These are phyloP conservation scores for Coboldia fuscipes DNA, from an alignment of 1,140 invertebrate species.

Conservation along the genomic window DNA sequence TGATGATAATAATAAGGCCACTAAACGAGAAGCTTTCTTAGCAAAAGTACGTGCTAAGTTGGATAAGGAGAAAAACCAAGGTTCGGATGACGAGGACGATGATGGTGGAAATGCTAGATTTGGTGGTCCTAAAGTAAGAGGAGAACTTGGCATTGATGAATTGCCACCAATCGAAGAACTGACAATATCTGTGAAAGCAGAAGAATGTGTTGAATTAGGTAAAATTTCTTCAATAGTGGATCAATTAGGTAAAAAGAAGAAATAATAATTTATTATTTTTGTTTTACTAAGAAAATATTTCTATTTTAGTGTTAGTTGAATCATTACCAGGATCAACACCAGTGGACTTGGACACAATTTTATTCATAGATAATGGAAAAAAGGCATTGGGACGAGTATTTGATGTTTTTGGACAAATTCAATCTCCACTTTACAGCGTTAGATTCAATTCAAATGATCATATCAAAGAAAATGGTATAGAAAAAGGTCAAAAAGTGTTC, in stretches of 20 bases:
- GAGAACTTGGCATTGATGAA: conserved; percentile 31
- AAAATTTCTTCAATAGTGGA: conserved; percentile 47
- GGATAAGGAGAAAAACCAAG: conserved; percentile 10
- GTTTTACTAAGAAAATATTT: conserved; percentile 1
- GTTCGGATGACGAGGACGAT: conserved; percentile 9
- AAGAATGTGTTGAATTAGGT: conserved; percentile 52
- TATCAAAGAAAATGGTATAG: conserved; percentile 38
- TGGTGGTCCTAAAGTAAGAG: conserved; percentile 11
- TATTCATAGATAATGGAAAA: conserved; percentile 55
- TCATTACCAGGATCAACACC: conserved; percentile 42
- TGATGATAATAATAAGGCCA: conserved; percentile 13
- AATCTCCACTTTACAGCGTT: conserved; percentile 57
- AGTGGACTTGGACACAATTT: conserved; percentile 61
- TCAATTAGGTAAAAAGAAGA: conserved; percentile 32
- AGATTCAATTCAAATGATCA: conserved; percentile 60
- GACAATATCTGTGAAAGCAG: conserved; percentile 50
- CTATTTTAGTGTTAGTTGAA: conserved; percentile 44
- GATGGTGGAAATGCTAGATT: conserved; percentile 11
- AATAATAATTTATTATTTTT: conserved; percentile 2
- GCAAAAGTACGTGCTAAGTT: conserved; percentile 6
- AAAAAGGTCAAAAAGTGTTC: conserved; percentile 45
- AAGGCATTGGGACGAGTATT: conserved; percentile 57
- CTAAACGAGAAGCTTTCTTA: conserved; percentile 8
- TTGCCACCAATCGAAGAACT: conserved; percentile 68
- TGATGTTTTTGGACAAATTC: conserved; percentile 72